phyloP scores from a whole-genome alignment of 2,888 invertebrate genomes.

The Acleris cristana region DNA sequence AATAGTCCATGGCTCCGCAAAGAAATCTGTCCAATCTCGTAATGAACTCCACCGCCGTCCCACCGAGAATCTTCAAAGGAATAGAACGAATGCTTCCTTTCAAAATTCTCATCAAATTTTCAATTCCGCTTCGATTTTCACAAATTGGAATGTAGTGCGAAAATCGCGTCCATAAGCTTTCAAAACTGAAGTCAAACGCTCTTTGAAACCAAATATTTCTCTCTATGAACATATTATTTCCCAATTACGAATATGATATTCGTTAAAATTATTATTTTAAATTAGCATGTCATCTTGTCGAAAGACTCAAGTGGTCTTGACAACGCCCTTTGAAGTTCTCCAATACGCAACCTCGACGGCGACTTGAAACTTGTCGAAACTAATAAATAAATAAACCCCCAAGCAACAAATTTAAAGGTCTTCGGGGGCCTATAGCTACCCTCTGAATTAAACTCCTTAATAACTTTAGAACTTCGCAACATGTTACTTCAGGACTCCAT shows the following conservation, averaged over 20 bases:
- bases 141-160: no score
- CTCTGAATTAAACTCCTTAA: slow-evolving; percentile 59
- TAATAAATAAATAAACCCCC: slow-evolving; percentile 56
- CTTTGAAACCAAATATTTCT: no score
- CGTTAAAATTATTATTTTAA: no score
- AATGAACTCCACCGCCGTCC: slow-evolving; percentile 12
- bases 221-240: no score
- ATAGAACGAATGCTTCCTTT: slow-evolving; percentile 18
- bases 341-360: slow-evolving; percentile 37
- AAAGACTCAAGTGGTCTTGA: slow-evolving; percentile 10
- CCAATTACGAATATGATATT: no score
- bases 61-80: slow-evolving; percentile 13
- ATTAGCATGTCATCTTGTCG: no score
- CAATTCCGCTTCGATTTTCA: not conserved
- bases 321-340: slow-evolving; percentile 14
- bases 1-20: slow-evolving; percentile 3
- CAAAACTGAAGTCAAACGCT: no score
- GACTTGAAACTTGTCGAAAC: slow-evolving; percentile 46
- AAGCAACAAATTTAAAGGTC: slow-evolving; percentile 63
- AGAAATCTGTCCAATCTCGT: slow-evolving; percentile 12
- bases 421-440: slow-evolving; percentile 60
- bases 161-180: no score
- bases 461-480: slow-evolving; percentile 62
- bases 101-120: slow-evolving; percentile 9
- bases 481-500: slow-evolving; percentile 49